Evolutionary conservation across 2,888 invertebrate genomes (phyloP), one percentile per base, ranked within the genome.

Genomic region (Drosophila ustulata): DNA sequence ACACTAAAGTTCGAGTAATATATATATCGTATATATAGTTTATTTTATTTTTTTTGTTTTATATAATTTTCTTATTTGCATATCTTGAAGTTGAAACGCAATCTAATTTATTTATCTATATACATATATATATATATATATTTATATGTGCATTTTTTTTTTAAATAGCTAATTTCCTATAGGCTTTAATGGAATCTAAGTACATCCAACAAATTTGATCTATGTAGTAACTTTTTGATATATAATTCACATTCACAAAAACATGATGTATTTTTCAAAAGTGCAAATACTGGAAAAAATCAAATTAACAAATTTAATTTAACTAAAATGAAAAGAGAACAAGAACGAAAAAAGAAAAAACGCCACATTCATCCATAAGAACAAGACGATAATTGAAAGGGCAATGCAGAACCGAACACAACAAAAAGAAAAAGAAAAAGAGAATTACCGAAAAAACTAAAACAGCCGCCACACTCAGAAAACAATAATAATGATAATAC

Each of bases 351-450:
- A 39, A 87, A 83, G 67, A 75, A 74, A 80, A 77, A 53, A 61
- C 67, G 82, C 88, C 82, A 85, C 88, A 82, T 86, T 82, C 82
- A 82, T 82, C 82, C 82, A 82, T 88, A 82, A 69, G 61, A 65
- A 66, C 57, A 73, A 58, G 58, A 57, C 41, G 18, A 52, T 45
- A 58, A 66, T 62, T 66, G 25, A 72, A 43, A 64, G 51, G 57
- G 59, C 50, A 55, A 51, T 57, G 47, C 75, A 51, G n/a, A 59
- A 65, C 43, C 50, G 32, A 62, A 55, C 18, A 47, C 34, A 34
- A 62, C 45, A 55, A 53, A 56, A 25, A 11, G 11, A 23, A 25
- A 57, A n/a, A n/a, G n/a, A 45, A 47, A n/a, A 6, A 30, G 6
- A 49, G 52, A 34, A 4, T 34, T 25, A 53, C n/a, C 23, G 13